These are phyloP conservation scores for Temnothorax nylanderi DNA, from an alignment of 1,140 invertebrate species.

Conservation along the genomic window DNA sequence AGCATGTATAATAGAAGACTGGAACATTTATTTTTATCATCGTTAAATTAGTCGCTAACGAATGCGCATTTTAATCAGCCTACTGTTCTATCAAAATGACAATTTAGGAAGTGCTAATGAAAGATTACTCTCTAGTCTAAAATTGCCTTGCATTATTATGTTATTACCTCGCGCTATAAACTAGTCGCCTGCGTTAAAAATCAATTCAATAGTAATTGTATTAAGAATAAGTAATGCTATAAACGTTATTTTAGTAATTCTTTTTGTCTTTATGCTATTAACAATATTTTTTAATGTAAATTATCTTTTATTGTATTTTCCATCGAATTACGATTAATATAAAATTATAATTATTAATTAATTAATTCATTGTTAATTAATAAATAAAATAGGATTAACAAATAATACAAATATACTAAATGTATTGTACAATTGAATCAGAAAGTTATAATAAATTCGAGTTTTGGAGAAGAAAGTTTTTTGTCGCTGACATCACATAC, in stretches of 20 bases:
- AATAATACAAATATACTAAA: not conserved
- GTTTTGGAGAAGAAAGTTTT: not conserved
- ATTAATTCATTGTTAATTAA: not conserved
- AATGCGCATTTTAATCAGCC: not conserved
- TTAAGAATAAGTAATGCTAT: not conserved
- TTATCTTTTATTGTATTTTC: not conserved
- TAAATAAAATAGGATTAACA: not conserved
- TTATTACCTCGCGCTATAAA: not conserved
- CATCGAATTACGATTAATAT: not conserved
- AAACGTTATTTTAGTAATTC: not conserved
- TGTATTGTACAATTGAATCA: not conserved
- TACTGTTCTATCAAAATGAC: not conserved
- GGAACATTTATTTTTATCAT: not conserved
- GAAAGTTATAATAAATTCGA: not conserved
- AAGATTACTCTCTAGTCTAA: not conserved
- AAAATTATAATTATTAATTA: not conserved
- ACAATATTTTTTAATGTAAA: not conserved
- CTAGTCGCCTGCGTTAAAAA: not conserved
- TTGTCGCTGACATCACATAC: not conserved
- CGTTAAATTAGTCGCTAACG: slow-evolving; percentile 10
- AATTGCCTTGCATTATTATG: not conserved
- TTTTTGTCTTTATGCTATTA: not conserved
- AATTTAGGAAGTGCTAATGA: not conserved
- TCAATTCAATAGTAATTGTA: not conserved
- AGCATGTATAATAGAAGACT: not conserved